Evolutionary conservation across 2,113 vertebrate species (phyloP).

Genomic region (Salvelinus alpinus): DNA sequence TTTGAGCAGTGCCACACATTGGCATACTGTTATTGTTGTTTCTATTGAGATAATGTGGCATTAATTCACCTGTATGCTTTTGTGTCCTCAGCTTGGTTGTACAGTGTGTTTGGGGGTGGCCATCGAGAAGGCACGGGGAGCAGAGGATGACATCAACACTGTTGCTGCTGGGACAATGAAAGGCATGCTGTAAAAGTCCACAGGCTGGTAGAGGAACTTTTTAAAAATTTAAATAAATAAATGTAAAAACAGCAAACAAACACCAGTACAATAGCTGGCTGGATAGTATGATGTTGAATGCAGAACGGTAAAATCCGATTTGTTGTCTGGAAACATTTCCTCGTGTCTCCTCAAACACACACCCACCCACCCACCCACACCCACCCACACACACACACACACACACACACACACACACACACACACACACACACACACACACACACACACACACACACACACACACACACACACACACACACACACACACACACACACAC

Average conservation of each 20-base stretch:
- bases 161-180: slow-evolving; percentile 85
- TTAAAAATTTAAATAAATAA: too few relatives aligned
- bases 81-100: slow-evolving; percentile 76
- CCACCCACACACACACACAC: too few relatives aligned
- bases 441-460: too few relatives aligned
- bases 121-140: slow-evolving; percentile 85
- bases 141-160: slow-evolving; percentile 88
- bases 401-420: too few relatives aligned
- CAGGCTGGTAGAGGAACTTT: slow-evolving; percentile 65
- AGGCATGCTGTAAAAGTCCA: slow-evolving; percentile 85
- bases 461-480: too few relatives aligned
- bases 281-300: not conserved
- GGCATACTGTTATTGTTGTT: not conserved
- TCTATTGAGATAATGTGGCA: not conserved
- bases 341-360: not conserved
- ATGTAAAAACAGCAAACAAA: too few relatives aligned
- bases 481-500: too few relatives aligned
- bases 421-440: too few relatives aligned
- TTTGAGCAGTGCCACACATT: not conserved
- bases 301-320: not conserved
- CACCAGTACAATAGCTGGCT: too few relatives aligned
- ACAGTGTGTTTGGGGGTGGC: slow-evolving; percentile 88
- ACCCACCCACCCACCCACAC: too few relatives aligned
- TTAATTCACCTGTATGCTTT: not conserved
- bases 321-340: not conserved